phyloP scores from a whole-genome alignment of 2,888 invertebrate species.

The Slavum lentiscoides region DNA sequence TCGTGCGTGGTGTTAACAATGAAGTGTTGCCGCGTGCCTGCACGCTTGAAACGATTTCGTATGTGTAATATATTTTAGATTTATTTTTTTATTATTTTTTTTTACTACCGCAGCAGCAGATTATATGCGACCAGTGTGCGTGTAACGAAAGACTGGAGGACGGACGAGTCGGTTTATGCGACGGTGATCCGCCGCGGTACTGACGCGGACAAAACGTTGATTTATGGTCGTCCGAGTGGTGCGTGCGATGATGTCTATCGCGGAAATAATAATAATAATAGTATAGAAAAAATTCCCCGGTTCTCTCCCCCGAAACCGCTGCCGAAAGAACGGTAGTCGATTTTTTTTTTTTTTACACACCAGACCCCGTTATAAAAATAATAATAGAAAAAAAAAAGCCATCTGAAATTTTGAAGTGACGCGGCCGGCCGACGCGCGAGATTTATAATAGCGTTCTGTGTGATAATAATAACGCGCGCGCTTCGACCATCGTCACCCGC shows the following conservation, averaged over 20 bases:
- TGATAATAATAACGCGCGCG: no score
- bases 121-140: not conserved
- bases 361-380: no score
- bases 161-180: slow-evolving; percentile 41
- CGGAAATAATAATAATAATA: slow-evolving; percentile 4
- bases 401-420: no score
- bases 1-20: slow-evolving; percentile 46
- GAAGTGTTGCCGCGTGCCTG: not conserved
- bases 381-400: no score
- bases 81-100: not conserved
- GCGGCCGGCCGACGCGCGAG: no score
- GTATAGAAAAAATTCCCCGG: not conserved
- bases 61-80: not conserved
- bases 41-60: not conserved
- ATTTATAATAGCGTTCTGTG: no score
- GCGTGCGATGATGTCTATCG: not conserved
- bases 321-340: no score
- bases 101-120: slow-evolving; percentile 16
- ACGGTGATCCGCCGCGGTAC: slow-evolving; percentile 36
- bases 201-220: slow-evolving; percentile 48
- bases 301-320: no score
- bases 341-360: no score
- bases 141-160: slow-evolving; percentile 32
- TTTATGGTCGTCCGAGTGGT: slow-evolving; percentile 22
- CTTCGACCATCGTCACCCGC: no score